These are phyloP conservation scores for Yponomeuta malinellus DNA, from an alignment of 2,888 invertebrate species.

Conservation along the genomic window DNA sequence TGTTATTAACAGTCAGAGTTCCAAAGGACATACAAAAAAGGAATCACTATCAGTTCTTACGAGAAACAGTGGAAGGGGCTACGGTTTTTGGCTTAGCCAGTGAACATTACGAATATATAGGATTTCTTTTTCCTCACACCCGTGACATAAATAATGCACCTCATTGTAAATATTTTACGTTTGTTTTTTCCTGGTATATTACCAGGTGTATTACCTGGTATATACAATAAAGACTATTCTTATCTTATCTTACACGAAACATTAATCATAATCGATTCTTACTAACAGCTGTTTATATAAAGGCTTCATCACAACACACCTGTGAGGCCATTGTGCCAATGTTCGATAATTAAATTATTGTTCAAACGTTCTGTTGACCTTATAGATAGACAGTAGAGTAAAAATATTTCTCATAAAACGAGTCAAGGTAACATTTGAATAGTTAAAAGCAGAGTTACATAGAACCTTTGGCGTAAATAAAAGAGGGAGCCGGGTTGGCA, in stretches of 20 bases:
- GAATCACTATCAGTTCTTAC: too few species aligned
- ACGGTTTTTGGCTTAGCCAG: too few species aligned
- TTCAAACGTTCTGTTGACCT: constrained; percentile 5
- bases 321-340: not conserved
- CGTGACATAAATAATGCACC: too few species aligned
- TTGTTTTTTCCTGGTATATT: too few species aligned
- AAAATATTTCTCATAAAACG: not conserved
- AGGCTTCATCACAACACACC: not conserved
- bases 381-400: not conserved
- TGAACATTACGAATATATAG: too few species aligned
- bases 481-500: not conserved
- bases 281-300: not conserved
- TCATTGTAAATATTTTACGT: too few species aligned
- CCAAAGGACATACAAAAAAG: too few species aligned
- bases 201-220: too few species aligned
- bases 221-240: too few species aligned
- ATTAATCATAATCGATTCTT: not conserved
- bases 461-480: constrained; percentile 3
- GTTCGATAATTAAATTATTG: not conserved
- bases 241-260: not conserved
- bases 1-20: too few species aligned
- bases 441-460: constrained; percentile 19
- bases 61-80: too few species aligned
- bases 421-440: constrained; percentile 9
- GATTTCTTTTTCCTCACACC: too few species aligned